Evolutionary conservation across 2,888 invertebrate species (phyloP).

Genomic region (Ceriagrion tenellum): DNA sequence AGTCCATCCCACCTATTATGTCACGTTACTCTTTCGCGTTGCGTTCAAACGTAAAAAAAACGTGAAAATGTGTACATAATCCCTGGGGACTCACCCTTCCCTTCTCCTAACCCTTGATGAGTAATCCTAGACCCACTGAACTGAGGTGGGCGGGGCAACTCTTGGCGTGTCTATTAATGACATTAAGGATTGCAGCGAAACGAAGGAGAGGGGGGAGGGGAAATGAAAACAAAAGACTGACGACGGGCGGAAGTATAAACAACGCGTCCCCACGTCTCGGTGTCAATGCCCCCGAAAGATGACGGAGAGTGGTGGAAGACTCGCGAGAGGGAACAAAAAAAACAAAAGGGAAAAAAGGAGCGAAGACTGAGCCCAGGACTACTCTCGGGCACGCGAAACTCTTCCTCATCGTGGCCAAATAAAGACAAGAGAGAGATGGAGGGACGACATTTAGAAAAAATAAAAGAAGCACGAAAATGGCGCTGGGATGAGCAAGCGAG

Average conservation of each 20-base stretch:
- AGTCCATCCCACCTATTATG: no score
- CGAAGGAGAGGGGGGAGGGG: background rate
- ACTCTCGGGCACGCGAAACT: background rate
- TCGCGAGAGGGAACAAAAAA: background rate
- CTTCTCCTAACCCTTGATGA: no score
- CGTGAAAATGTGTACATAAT: no score
- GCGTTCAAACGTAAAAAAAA: no score
- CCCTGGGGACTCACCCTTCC: no score
- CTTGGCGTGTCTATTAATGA: no score
- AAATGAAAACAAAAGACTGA: background rate
- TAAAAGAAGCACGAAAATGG: background rate
- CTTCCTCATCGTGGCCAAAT: background rate
- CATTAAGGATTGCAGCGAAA: background rate
- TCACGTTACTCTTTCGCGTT: no score
- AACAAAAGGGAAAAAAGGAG: background rate
- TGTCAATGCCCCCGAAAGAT: conserved; percentile 11
- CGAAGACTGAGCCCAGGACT: background rate
- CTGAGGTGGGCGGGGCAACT: no score
- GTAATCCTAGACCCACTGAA: no score
- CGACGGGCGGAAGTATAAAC: no score
- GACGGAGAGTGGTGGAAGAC: background rate
- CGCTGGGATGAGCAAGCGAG: background rate
- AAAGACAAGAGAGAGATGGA: background rate
- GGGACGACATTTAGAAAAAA: no score
- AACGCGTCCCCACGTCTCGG: background rate